phyloP scores from a whole-genome alignment of 2,797 vertebrate species.

The Nothura maculosa region DNA sequence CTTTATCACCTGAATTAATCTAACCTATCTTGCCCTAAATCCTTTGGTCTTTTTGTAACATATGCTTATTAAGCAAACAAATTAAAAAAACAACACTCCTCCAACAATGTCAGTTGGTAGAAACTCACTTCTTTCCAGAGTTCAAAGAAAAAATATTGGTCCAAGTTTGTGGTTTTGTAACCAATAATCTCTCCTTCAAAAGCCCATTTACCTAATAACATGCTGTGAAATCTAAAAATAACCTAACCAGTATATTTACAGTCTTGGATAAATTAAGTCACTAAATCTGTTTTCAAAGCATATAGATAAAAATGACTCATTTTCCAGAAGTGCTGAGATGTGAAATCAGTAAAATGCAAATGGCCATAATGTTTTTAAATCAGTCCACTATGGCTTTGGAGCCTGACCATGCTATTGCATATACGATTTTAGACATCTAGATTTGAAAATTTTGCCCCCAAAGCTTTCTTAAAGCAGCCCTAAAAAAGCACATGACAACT shows the following conservation, averaged over 20 bases:
- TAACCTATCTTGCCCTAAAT: background rate
- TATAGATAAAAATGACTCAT: background rate
- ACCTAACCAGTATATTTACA: background rate
- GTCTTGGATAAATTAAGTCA: background rate
- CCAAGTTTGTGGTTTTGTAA: background rate
- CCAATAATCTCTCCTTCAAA: background rate
- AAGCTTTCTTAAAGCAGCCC: background rate
- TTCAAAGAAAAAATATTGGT: background rate
- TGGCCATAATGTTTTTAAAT: background rate
- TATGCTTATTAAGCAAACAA: background rate
- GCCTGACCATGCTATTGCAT: background rate
- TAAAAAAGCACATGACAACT: background rate
- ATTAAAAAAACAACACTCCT: background rate
- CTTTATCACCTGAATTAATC: background rate
- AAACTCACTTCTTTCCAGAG: background rate
- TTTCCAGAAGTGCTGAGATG: background rate
- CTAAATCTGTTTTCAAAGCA: conserved; percentile 6
- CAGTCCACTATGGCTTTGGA: background rate
- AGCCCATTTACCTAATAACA: background rate
- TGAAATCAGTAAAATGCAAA: background rate
- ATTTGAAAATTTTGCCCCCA: background rate
- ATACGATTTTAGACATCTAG: background rate
- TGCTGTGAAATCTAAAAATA: conserved; percentile 36
- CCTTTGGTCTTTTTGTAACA: background rate
- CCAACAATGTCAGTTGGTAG: background rate